Percentiles rank a stretch among this genome's conserved stretches.
Conservation (phyloP, 1,140 invertebrate species). For the Ganaspis sp. region DNA sequence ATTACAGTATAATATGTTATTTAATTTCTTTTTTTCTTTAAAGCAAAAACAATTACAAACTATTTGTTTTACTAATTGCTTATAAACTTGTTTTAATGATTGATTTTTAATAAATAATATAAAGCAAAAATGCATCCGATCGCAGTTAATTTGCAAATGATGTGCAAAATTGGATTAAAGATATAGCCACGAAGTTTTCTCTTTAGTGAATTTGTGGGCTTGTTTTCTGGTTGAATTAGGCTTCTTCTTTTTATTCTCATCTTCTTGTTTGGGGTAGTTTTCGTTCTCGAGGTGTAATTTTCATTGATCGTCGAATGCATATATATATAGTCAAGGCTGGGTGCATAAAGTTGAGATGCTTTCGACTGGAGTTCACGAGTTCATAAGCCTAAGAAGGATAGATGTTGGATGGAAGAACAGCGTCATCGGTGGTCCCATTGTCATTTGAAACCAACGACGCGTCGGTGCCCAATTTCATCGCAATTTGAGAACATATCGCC, state of each 20-base stretch:
- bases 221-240: not conserved
- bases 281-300: slow-evolving; percentile 29
- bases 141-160: not conserved
- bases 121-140: too few species aligned
- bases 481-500: slow-evolving; percentile 74
- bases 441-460: slow-evolving; percentile 71
- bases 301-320: not conserved
- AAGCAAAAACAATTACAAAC: too few species aligned
- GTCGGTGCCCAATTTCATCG: slow-evolving; percentile 74
- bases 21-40: too few species aligned
- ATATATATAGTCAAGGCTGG: not conserved
- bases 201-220: not conserved
- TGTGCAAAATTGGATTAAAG: slow-evolving; percentile 4
- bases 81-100: not conserved
- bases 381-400: slow-evolving; percentile 36
- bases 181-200: not conserved
- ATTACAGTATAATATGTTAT: too few species aligned
- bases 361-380: slow-evolving; percentile 33
- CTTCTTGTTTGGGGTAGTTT: slow-evolving; percentile 10
- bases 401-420: slow-evolving; percentile 59
- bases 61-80: too few species aligned
- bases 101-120: too few species aligned
- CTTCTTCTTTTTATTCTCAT: not conserved
- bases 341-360: not conserved
- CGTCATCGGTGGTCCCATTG: slow-evolving; percentile 73